Evolutionary conservation across 1,140 invertebrate genomes (phyloP).

Genomic region (Drosophila sechellia): DNA sequence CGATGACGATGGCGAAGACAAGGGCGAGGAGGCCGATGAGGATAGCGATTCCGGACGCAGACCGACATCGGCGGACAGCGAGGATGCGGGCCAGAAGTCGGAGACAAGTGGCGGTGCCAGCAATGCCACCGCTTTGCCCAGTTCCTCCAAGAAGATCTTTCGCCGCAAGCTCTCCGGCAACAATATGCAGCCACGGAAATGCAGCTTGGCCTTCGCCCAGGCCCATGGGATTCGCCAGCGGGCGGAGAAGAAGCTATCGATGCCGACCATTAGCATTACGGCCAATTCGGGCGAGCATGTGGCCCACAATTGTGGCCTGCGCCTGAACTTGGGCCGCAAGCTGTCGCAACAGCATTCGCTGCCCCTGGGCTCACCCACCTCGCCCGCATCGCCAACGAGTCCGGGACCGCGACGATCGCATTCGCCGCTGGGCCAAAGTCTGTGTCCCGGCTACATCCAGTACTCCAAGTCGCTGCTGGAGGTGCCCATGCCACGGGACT

Average conservation of each 20-base stretch:
- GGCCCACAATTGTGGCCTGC: conserved; percentile 20
- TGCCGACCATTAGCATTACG: conserved; percentile 75
- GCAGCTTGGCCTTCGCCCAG: conserved; percentile 81
- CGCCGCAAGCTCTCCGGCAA: conserved; percentile 76
- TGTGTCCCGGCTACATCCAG: conserved; percentile 90
- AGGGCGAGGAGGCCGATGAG: conserved; percentile 47
- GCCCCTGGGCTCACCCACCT: conserved; percentile 17
- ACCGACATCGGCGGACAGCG: conserved; percentile 22
- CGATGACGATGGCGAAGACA: background rate
- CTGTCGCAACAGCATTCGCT: conserved; percentile 51
- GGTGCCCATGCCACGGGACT: conserved; percentile 90
- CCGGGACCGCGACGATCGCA: conserved; percentile 59
- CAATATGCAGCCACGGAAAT: conserved; percentile 70
- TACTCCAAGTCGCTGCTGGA: conserved; percentile 91
- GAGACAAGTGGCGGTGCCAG: background rate
- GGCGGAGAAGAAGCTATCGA: conserved; percentile 71
- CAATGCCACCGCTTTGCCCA: background rate
- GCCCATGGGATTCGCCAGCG: conserved; percentile 75
- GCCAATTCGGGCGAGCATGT: conserved; percentile 64
- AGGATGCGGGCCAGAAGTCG: background rate
- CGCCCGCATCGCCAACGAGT: conserved; percentile 9
- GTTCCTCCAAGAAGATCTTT: conserved; percentile 60
- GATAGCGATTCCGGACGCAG: conserved; percentile 19
- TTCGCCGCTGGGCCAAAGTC: conserved; percentile 67
- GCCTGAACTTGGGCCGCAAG: conserved; percentile 32